Evolutionary conservation across 1,140 invertebrate genomes (phyloP), one percentile per base, ranked within the genome.

Genomic region (Aporrectodea caliginosa): DNA sequence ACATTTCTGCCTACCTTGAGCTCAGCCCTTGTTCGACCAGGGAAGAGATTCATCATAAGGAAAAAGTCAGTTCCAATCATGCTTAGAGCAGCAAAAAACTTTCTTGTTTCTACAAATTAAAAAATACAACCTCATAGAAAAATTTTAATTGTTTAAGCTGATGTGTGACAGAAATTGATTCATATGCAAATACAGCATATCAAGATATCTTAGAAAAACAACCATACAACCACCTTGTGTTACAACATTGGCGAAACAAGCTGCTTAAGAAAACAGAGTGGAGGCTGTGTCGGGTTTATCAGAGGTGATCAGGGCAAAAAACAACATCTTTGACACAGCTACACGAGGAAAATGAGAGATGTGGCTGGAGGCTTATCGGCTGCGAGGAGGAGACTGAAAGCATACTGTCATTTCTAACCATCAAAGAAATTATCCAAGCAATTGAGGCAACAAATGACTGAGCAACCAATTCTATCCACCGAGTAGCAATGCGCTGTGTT

Each of bases 51-150:
- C 77, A 91, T 89, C 94, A 97, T 96, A 22, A 96, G 85, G 0
- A 93, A 92, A 87, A 97, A 97, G 89, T 97, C 95, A 0, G 95
- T 95, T 0, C 95, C 95, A 76, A 96, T 90, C 16, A 91, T 92
- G 83, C 93, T 94, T 16, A 97, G 88, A n/a, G 94, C 94, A 84
- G 92, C 91, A 87, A 95, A 97, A 87, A 97, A 97, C 81, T 92
- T 92, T 1, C 94, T 88, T 0, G 94, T 96, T 85, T 96, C 94
- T 89, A 82, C 29, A 84, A 83, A 75, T 68, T 71, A 83, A 83
- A 74, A 77, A 79, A 82, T 30, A 30, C 6, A 35, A 29, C 70
- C 27, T 16, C 27, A 27, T 68, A 68, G 14, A 27, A 68, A 68
- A 16, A 27, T 16, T 16, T 68, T 14, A 68, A 68, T 68, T 68